A percentile compares a stretch with the other conserved stretches of the same genome.
Conservation (phyloP, 2,797 vertebrate species). For the Cyprinella venusta region DNA sequence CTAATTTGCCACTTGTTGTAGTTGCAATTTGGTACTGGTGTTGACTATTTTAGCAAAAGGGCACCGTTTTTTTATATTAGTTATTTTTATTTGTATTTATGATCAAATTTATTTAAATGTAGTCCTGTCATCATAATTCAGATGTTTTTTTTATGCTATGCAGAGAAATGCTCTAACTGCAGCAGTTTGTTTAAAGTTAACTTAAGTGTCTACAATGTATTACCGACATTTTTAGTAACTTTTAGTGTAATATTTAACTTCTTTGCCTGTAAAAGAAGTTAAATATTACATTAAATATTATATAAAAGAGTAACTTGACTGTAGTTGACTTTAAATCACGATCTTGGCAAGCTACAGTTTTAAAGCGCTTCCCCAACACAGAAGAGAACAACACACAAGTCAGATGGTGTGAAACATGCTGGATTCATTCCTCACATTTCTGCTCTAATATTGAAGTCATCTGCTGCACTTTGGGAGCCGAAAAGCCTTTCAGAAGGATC, state of each 20-base stretch:
- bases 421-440: slow-evolving; percentile 14
- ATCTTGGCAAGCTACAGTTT: neutral
- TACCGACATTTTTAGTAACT: neutral
- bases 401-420: slow-evolving; percentile 2
- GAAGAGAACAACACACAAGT: neutral
- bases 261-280: too few relatives aligned
- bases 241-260: neutral
- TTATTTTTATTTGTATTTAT: neutral
- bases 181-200: neutral
- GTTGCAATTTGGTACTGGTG: too few relatives aligned
- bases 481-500: slow-evolving; percentile 16
- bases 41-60: neutral
- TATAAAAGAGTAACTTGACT: neutral
- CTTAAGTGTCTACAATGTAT: neutral
- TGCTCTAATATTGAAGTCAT: slow-evolving; percentile 26
- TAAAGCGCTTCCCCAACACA: neutral
- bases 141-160: too few relatives aligned
- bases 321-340: neutral
- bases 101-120: neutral
- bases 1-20: too few relatives aligned
- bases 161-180: neutral
- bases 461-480: slow-evolving; percentile 10
- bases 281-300: too few relatives aligned
- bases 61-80: neutral
- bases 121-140: too few relatives aligned